These are phyloP conservation scores for Thamnaconus septentrionalis DNA, from an alignment of 2,113 vertebrate species.

Conservation along the genomic window DNA sequence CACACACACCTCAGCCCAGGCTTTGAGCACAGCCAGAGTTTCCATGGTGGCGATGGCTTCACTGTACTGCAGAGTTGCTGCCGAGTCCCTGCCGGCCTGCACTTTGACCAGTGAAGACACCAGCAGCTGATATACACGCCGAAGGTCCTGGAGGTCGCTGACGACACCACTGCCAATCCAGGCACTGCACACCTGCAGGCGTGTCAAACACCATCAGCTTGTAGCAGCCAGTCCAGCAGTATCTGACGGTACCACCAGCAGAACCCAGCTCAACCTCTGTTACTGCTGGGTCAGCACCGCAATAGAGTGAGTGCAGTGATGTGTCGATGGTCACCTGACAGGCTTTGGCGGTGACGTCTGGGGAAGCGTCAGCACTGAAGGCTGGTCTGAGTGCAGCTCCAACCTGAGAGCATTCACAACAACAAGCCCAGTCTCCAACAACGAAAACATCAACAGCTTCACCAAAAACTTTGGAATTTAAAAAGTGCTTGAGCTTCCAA, in stretches of 20 bases:
- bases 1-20: constrained; percentile 88
- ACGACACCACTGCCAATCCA: constrained; percentile 93
- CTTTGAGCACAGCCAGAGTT: constrained; percentile 89
- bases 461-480: background rate
- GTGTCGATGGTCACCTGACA: constrained; percentile 81
- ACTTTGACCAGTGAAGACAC: constrained; percentile 88
- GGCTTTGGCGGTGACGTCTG: constrained; percentile 90
- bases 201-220: too few relatives aligned
- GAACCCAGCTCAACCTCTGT: too few relatives aligned
- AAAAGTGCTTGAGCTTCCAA: too few relatives aligned
- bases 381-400: constrained; percentile 94
- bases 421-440: background rate
- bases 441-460: background rate
- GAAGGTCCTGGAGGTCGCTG: constrained; percentile 86
- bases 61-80: constrained; percentile 81
- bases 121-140: constrained; percentile 90
- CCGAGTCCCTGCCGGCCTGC: constrained; percentile 81
- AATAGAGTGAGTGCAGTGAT: too few relatives aligned
- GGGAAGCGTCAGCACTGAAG: constrained; percentile 86
- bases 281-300: too few relatives aligned
- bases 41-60: constrained; percentile 93
- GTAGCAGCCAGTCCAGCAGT: background rate
- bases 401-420: constrained; percentile 74
- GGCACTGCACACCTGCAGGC: constrained; percentile 88
- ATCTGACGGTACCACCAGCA: too few relatives aligned